Conservation (phyloP, 2,888 invertebrate species). For the Carcina quercana region DNA sequence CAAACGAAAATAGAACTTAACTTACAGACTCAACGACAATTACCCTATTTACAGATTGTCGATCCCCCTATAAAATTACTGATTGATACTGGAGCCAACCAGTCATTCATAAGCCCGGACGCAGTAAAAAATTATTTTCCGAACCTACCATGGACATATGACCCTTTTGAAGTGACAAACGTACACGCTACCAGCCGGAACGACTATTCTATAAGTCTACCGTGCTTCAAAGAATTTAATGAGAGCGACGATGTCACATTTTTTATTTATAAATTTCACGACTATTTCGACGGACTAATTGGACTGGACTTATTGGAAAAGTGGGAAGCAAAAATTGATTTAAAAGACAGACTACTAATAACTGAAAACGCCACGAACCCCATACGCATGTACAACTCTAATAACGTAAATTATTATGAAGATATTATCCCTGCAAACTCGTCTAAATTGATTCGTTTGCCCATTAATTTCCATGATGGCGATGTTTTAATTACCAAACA, state of each 20-base stretch:
- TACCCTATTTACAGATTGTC: constrained; percentile 12
- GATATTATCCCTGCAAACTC: constrained; percentile 16
- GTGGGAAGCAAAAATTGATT: constrained; percentile 15
- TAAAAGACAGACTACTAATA: constrained; percentile 9
- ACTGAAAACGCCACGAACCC: constrained; percentile 10
- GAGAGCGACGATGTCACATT: constrained; percentile 2
- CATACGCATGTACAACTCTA: constrained; percentile 16
- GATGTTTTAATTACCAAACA: constrained; percentile 12
- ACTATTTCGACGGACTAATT: constrained; percentile 15
- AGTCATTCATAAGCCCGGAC: no score
- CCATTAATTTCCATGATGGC: constrained; percentile 14
- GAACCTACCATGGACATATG: no score
- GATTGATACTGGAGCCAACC: constrained; percentile 9
- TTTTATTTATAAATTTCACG: no score
- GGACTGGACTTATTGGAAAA: constrained; percentile 13
- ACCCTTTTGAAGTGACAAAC: constrained; percentile 14
- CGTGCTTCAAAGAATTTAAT: constrained; percentile 4
- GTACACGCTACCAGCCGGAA: constrained; percentile 8
- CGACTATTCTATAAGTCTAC: constrained; percentile 1
- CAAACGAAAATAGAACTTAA: constrained; percentile 13
- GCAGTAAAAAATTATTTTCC: no score
- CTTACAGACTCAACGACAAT: constrained; percentile 11
- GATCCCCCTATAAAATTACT: constrained; percentile 13
- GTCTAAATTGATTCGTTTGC: constrained; percentile 15
- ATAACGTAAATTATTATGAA: constrained; percentile 19